Evolutionary conservation across 2,113 vertebrate genomes (phyloP), one percentile per base, ranked within the genome.

Genomic region (Coptodon bakossiorum): DNA sequence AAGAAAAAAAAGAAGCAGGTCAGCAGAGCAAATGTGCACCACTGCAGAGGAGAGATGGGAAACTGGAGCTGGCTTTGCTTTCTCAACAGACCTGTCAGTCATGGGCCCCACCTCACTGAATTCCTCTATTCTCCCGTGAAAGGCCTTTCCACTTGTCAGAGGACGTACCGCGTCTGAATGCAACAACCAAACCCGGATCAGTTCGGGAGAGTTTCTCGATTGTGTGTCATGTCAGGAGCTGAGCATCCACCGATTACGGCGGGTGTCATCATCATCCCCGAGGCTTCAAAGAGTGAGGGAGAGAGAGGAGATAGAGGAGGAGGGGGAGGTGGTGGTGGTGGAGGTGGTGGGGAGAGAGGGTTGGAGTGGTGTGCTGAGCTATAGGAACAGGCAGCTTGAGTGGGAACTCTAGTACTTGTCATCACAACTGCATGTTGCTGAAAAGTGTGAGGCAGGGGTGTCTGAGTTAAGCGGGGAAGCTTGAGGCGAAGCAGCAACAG

Each of bases 211-310:
- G 82, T 54, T 91, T 89, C 89, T 92, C 86, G 73, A 92, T 88
- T 80, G 92, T 87, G 91, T 90, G 91, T 92, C 91, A 90, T 90
- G 89, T 95, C 93, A 89, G 89, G 50, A 89, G 91, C 93, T 38
- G 84, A 89, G 91, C 93, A 89, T 92, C 91, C 89, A 87, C 82
- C 82, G 94, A 95, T 96, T 96, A 94, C 94, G 45, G 86, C 50
- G 92, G 86, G 93, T 95, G 95, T 96, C 94, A 96, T 96, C 95
- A 95, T 95, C 95, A 91, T 92, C 91, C 89, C 91, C 52, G 86
- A 91, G 88, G 92, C 95, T 93, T 93, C 90, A 90, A 92, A 91
- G 90, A 85, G 57, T 9, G 63, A 81, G 80, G n/a, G 81, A 63
- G 63, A 22, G 71, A 76, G 54, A 24, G 81, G 36, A 57, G 57